Conservation (phyloP, 2,888 invertebrate species). For the Drosophila suboccidentalis region DNA sequence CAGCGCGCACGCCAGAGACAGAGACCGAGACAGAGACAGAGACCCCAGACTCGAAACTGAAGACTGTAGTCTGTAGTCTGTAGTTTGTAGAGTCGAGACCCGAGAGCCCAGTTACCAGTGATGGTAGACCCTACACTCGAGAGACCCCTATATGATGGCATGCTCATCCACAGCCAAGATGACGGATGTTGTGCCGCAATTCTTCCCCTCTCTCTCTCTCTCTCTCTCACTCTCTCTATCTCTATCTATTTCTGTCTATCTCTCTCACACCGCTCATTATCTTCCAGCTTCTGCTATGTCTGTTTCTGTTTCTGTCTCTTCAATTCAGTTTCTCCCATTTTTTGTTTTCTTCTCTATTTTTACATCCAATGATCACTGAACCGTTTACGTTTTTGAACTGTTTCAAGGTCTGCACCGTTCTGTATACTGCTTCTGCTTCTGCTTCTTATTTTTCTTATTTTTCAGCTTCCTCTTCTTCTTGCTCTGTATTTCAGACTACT, state of each 20-base stretch:
- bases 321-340: constrained; percentile 54
- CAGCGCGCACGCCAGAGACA: constrained; percentile 76
- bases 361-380: constrained; percentile 85
- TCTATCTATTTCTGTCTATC: constrained; percentile 4
- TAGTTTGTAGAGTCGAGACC: background rate
- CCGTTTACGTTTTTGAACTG: constrained; percentile 86
- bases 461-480: constrained; percentile 4
- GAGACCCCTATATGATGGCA: constrained; percentile 35
- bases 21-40: constrained; percentile 31
- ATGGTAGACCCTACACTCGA: constrained; percentile 8
- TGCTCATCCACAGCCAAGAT: constrained; percentile 72
- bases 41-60: background rate
- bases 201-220: constrained; percentile 17
- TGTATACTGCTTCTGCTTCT: constrained; percentile 24
- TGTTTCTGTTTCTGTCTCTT: constrained; percentile 27
- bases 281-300: constrained; percentile 24
- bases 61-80: background rate
- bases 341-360: constrained; percentile 59
- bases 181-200: constrained; percentile 72
- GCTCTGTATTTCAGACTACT: constrained; percentile 3
- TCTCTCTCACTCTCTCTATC: constrained; percentile 4
- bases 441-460: constrained; percentile 16
- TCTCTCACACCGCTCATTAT: constrained; percentile 30
- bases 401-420: constrained; percentile 84
- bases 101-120: background rate